Conservation (phyloP, 2,888 invertebrate genomes). For the Glaucopsyche alexis region DNA sequence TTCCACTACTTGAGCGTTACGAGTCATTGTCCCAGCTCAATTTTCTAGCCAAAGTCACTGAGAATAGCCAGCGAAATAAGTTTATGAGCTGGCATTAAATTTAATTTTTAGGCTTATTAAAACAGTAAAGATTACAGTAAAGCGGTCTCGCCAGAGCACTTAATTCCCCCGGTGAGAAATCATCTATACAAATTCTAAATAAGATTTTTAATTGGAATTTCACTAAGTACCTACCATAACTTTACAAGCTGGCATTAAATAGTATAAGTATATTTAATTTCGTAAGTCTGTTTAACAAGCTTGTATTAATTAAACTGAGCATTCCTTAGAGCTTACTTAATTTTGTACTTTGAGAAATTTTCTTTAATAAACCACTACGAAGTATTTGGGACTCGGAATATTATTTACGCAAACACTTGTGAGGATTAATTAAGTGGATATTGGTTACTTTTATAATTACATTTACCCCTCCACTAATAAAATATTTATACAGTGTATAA, state of each 20-base stretch:
- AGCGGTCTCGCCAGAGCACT: neutral
- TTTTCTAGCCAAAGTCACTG: neutral
- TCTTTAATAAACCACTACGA: neutral
- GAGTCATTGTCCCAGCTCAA: neutral
- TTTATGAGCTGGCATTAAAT: neutral
- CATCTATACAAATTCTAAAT: neutral
- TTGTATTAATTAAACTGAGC: conserved; percentile 5
- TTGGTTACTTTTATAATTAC: neutral
- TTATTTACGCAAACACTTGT: neutral
- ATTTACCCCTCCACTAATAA: too few species aligned
- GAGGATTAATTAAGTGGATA: neutral
- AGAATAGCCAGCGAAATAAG: neutral
- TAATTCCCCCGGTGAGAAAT: neutral
- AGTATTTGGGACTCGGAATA: neutral
- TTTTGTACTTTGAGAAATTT: conserved; percentile 4
- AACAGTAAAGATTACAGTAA: neutral
- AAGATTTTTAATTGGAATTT: neutral
- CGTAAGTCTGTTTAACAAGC: neutral
- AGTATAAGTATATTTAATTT: conserved; percentile 12
- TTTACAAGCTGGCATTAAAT: neutral
- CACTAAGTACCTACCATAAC: neutral
- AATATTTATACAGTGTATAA: too few species aligned
- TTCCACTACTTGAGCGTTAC: neutral
- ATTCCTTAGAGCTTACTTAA: conserved; percentile 7
- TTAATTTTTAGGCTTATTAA: neutral